Conservation (phyloP, 2,113 vertebrate species). For the Vicugna pacos region DNA sequence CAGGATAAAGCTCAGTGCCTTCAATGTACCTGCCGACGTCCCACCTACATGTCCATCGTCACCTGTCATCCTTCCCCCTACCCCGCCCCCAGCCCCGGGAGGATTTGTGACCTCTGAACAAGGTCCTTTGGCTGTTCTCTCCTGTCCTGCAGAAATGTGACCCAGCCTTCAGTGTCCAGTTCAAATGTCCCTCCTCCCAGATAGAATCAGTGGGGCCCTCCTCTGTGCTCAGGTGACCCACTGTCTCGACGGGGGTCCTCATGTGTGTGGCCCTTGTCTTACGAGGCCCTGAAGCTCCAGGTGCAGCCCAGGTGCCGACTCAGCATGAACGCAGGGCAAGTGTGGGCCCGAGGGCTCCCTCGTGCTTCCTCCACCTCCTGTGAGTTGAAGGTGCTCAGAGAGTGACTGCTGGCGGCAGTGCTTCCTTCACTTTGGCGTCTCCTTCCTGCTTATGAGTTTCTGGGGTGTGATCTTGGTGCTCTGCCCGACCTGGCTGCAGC, state of each 20-base stretch:
- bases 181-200: not conserved
- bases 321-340: accelerated
- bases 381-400: accelerated
- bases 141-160: not conserved
- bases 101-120: not conserved
- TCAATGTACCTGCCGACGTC: accelerated
- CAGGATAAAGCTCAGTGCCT: not conserved
- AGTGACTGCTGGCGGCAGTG: not conserved
- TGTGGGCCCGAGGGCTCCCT: accelerated
- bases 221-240: not conserved
- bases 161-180: not conserved
- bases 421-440: not conserved
- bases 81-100: no score
- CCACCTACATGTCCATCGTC: not conserved
- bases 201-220: not conserved
- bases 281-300: not conserved
- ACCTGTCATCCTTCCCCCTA: not conserved
- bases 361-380: not conserved
- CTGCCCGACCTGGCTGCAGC: not conserved
- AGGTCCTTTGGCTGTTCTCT: not conserved
- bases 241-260: not conserved
- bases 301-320: not conserved
- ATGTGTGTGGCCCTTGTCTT: not conserved
- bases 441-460: not conserved
- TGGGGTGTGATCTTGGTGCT: not conserved